A percentile compares a stretch with the other conserved stretches of the same genome.
These are phyloP conservation scores for Polyploca ridens DNA, from an alignment of 2,888 invertebrate genomes.

Conservation along the genomic window DNA sequence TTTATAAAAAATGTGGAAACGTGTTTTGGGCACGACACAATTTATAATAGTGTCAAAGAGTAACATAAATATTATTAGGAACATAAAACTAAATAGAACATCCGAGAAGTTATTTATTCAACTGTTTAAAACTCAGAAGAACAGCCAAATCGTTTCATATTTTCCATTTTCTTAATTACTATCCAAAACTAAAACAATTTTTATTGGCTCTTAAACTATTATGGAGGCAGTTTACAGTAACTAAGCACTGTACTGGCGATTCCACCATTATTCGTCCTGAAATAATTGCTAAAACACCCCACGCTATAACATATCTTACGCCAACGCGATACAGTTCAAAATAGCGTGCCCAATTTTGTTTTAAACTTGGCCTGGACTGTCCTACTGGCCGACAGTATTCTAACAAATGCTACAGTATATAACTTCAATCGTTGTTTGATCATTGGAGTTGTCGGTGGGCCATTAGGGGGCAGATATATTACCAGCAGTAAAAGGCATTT, in stretches of 20 bases:
- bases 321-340: background rate
- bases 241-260: conserved; percentile 4
- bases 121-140: too few relatives aligned
- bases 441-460: conserved; percentile 11
- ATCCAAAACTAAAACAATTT: background rate
- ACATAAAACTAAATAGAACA: too few relatives aligned
- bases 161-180: background rate
- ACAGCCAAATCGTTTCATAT: background rate
- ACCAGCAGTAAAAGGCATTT: conserved; percentile 17
- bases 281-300: conserved; percentile 1
- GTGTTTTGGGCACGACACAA: too few relatives aligned
- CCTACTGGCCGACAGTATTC: background rate
- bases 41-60: too few relatives aligned
- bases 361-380: conserved; percentile 1
- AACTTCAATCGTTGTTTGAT: conserved; percentile 11
- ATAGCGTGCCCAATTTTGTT: background rate
- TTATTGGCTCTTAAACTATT: conserved; percentile 8
- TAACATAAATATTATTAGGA: too few relatives aligned
- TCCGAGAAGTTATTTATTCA: too few relatives aligned
- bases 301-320: background rate
- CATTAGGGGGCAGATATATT: conserved; percentile 9
- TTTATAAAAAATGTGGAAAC: too few relatives aligned
- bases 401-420: conserved; percentile 11
- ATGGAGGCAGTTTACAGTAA: background rate
- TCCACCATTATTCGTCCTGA: background rate